Percentiles rank a stretch among this genome's conserved stretches.
These are phyloP conservation scores for Cuniculus paca DNA, from an alignment of 2,797 vertebrate species.

Conservation along the genomic window DNA sequence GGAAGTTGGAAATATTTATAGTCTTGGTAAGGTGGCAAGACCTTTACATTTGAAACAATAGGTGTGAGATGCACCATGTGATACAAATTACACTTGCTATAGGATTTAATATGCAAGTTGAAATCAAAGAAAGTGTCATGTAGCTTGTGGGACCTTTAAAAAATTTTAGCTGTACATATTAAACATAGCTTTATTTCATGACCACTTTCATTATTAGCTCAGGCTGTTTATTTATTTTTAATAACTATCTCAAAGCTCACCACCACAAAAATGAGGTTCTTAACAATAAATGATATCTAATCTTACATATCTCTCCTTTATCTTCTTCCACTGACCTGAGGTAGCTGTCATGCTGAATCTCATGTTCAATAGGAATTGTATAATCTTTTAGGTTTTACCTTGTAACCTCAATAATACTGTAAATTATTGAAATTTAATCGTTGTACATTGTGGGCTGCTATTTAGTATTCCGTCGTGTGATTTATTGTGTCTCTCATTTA, in stretches of 20 bases:
- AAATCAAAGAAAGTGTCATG: background rate
- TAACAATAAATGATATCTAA: background rate
- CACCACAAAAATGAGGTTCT: background rate
- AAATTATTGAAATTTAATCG: background rate
- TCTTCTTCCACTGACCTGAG: background rate
- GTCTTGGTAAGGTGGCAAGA: background rate
- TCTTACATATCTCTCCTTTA: background rate
- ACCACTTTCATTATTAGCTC: background rate
- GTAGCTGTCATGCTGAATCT: background rate
- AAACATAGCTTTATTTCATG: slow-evolving; percentile 1
- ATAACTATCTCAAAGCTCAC: background rate
- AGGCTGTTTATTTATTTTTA: background rate
- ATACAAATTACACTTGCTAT: background rate
- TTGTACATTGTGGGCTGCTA: background rate
- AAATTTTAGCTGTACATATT: background rate
- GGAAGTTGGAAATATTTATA: background rate
- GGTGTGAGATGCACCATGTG: background rate
- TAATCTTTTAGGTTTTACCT: background rate
- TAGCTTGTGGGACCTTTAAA: background rate
- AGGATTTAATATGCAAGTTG: background rate
- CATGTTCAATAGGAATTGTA: background rate
- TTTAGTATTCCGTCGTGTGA: background rate
- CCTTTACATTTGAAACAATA: background rate
- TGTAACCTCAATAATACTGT: background rate
- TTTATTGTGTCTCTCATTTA: background rate